Evolutionary conservation across 2,113 vertebrate genomes (phyloP).

Genomic region (Thamnaconus septentrionalis): DNA sequence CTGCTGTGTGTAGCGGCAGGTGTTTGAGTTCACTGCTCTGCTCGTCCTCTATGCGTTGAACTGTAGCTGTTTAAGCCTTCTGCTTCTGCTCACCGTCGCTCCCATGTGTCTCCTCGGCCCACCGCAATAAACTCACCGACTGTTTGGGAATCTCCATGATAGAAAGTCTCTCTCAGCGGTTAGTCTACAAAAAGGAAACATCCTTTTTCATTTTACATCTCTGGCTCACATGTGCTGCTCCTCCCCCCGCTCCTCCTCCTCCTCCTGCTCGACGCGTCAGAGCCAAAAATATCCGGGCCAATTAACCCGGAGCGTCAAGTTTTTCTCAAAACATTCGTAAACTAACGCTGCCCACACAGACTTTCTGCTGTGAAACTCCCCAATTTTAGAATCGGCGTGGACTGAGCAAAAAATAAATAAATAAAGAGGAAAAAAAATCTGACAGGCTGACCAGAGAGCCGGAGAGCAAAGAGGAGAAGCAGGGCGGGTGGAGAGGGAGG

Average conservation of each 20-base stretch:
- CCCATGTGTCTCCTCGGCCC: no score
- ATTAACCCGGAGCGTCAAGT: conserved; percentile 49
- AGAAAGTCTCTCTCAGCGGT: conserved; percentile 11
- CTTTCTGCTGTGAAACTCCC: conserved; percentile 30
- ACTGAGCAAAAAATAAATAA: no score
- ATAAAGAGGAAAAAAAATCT: conserved; percentile 17
- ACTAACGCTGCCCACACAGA: conserved; percentile 53
- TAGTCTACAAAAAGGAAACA: conserved; percentile 14
- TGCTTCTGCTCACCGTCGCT: no score
- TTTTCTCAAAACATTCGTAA: conserved; percentile 59
- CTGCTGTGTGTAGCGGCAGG: no score
- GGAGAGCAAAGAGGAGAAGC: conserved; percentile 7
- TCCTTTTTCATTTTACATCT: conserved; percentile 24
- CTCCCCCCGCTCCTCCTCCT: not conserved
- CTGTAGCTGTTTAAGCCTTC: no score
- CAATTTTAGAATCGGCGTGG: conserved; percentile 26
- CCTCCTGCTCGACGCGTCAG: conserved; percentile 36
- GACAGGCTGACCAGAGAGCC: conserved; percentile 28
- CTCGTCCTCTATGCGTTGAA: no score
- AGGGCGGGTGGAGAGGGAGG: conserved; percentile 1
- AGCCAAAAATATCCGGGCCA: conserved; percentile 49
- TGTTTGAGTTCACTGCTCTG: no score
- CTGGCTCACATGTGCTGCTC: conserved; percentile 33
- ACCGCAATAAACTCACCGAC: no score
- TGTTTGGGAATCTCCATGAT: no score